phyloP scores from a whole-genome alignment of 2,888 invertebrate species.

The Volucella inanis region DNA sequence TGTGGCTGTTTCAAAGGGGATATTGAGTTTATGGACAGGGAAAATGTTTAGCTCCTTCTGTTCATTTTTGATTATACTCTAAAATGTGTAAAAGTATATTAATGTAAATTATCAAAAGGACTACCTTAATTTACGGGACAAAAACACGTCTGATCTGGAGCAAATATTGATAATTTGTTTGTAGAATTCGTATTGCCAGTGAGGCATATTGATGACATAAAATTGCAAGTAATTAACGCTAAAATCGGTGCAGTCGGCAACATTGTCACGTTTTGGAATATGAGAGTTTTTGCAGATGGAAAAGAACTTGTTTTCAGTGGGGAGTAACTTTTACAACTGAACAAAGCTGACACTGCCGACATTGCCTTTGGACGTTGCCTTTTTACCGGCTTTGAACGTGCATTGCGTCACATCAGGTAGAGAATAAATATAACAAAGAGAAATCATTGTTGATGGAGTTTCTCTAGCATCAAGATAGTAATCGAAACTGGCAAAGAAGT shows the following conservation, averaged over 20 bases:
- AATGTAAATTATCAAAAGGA: slow-evolving; percentile 2
- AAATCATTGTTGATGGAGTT: slow-evolving; percentile 37
- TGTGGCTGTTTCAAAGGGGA: slow-evolving; percentile 85
- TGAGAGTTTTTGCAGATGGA: not conserved
- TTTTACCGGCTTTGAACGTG: slow-evolving; percentile 39
- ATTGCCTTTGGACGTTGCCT: not conserved
- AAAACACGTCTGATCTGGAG: slow-evolving; percentile 33
- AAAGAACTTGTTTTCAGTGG: slow-evolving; percentile 24
- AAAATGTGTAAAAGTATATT: not conserved
- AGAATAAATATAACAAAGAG: slow-evolving; percentile 22
- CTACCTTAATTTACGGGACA: slow-evolving; percentile 49
- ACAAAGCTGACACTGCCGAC: slow-evolving; percentile 14
- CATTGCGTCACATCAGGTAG: slow-evolving; percentile 29
- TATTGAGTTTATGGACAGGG: slow-evolving; percentile 80
- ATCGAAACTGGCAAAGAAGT: not conserved
- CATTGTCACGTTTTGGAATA: slow-evolving; percentile 21
- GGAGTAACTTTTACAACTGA: slow-evolving; percentile 46
- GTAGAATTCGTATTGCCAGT: slow-evolving; percentile 21
- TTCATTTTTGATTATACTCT: slow-evolving; percentile 81
- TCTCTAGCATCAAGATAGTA: not conserved
- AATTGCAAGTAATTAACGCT: slow-evolving; percentile 60
- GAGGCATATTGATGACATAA: slow-evolving; percentile 43
- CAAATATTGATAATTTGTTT: slow-evolving; percentile 35
- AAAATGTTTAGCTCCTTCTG: slow-evolving; percentile 80
- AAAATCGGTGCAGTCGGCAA: slow-evolving; percentile 28